Evolutionary conservation across 2,797 vertebrate species (phyloP), one percentile per base, ranked within the genome.

Genomic region (Antrozous pallidus): DNA sequence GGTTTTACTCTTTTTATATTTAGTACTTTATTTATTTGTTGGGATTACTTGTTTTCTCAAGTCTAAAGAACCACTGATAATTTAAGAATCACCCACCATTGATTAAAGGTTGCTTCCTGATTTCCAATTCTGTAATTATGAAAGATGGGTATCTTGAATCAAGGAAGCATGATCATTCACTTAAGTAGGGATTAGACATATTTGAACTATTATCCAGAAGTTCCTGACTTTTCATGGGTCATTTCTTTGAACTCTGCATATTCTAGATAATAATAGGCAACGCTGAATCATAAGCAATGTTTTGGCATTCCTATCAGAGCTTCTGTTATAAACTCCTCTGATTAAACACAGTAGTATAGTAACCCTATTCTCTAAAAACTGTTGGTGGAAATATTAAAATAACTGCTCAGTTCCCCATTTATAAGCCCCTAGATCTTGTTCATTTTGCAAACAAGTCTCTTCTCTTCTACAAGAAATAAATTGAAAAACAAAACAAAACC

Each of bases 301-400:
- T 45, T 93, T 47, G 11, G 58, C 38, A 26, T 81, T 90, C 16
- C 40, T 22, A 42, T 38, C 24, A 22, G 38, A 73, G 51, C 47
- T 83, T 75, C 71, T 85, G 78, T 86, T 45, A 42, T 40, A 73
- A 56, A 5, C 91, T 69, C 3, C 33, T 94, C 49, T 88, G 80
- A 90, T 88, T 91, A 79, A 75, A 67, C 5, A 47, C 16, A 38
- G 17, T 56, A 70, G n/a, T 65, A 65, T 73, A 10, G 51, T 54
- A 63, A 88, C 69, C 12, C 10, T 63, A 38, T 6, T 4, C 16
- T 86, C 73, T 87, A 77, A 81, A 93, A 94, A 74, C 40, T 80
- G 11, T 14, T 85, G 31, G 18, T 84, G 8, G 31, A 96, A 96
- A 93, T 89, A 87, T 1, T 47, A 14, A 92, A 91, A 78, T 40